Conservation (phyloP, 2,888 invertebrate species). For the Parnassius mnemosyne region DNA sequence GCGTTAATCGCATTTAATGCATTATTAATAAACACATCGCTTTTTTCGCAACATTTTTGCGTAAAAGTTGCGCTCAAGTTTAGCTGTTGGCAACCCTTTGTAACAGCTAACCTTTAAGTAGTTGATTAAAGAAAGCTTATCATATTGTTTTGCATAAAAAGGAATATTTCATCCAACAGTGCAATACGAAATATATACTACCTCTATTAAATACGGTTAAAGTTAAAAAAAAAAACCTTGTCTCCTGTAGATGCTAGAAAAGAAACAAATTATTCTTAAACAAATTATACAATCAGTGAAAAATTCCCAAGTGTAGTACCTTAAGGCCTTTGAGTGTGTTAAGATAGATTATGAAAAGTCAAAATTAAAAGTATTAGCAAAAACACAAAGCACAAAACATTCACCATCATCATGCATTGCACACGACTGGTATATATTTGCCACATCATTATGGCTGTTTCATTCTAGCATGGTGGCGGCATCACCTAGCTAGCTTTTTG, state of each 20-base stretch:
- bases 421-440: conserved; percentile 70
- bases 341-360: conserved; percentile 11
- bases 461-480: conserved; percentile 74
- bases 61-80: conserved; percentile 53
- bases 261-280: not conserved
- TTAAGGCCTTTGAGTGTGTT: conserved; percentile 18
- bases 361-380: conserved; percentile 33
- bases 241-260: not conserved
- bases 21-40: conserved; percentile 74
- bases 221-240: not conserved
- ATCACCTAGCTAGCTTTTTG: conserved; percentile 75
- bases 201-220: no score
- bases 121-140: conserved; percentile 57
- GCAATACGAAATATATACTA: not conserved
- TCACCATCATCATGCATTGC: conserved; percentile 74
- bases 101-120: conserved; percentile 67
- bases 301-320: conserved; percentile 13
- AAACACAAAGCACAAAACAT: conserved; percentile 70
- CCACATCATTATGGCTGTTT: conserved; percentile 63
- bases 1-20: conserved; percentile 67
- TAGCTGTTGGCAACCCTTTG: conserved; percentile 55
- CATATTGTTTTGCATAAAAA: conserved; percentile 67
- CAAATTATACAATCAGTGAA: not conserved
- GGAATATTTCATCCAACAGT: conserved; percentile 21
- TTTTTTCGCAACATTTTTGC: conserved; percentile 64